These are phyloP conservation scores for Huso huso DNA, from an alignment of 2,797 vertebrate genomes.

Conservation along the genomic window DNA sequence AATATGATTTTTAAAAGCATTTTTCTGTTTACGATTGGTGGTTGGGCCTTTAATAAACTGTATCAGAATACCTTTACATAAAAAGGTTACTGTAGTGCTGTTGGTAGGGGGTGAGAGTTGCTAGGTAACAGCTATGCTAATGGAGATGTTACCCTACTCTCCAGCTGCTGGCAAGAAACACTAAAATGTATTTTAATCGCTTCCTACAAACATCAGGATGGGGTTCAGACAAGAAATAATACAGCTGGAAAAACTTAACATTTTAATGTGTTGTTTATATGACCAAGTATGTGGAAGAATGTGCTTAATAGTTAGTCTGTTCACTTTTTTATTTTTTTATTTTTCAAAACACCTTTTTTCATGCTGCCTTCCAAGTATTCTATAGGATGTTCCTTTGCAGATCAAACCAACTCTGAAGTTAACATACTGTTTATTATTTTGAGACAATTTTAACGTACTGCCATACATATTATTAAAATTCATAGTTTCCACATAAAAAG, in stretches of 20 bases:
- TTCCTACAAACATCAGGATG: conserved; percentile 25
- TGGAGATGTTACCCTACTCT: conserved; percentile 49
- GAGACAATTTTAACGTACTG: too few species aligned
- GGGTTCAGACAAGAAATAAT: conserved; percentile 30
- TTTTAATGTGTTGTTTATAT: conserved; percentile 18
- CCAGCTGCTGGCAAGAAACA: conserved; percentile 40
- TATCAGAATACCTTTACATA: background rate
- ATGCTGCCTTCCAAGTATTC: conserved; percentile 12
- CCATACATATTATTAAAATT: too few species aligned
- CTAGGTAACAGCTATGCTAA: conserved; percentile 58
- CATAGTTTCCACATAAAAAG: too few species aligned
- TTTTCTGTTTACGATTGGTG: background rate
- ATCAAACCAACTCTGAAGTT: background rate
- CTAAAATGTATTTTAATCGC: conserved; percentile 35
- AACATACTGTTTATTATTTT: too few species aligned
- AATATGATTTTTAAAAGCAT: background rate
- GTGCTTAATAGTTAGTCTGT: conserved; percentile 20
- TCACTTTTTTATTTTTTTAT: conserved; percentile 18
- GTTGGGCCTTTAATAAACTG: background rate
- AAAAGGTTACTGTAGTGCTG: background rate
- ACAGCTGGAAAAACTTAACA: conserved; percentile 24
- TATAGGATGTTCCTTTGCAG: conserved; percentile 14
- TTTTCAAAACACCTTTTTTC: conserved; percentile 15
- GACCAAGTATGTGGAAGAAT: conserved; percentile 9
- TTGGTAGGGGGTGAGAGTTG: conserved; percentile 46